Base-by-base conservation (phyloP, 2,797 vertebrate species). In the Lepidocolaptes lacrymiger region DNA sequence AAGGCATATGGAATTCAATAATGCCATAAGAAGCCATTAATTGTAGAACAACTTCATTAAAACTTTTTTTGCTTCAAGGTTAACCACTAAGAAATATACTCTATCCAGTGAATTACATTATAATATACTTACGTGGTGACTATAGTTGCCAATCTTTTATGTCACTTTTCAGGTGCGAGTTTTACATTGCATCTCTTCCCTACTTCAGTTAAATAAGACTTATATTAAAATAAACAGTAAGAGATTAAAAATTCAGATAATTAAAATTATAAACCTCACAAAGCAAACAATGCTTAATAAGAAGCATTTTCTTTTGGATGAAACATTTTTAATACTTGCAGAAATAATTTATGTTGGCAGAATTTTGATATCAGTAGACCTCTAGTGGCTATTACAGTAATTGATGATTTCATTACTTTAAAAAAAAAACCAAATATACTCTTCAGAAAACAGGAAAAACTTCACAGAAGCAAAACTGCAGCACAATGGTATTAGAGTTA, bases 341-440 rank as follows among this genome's bases (percentile, higher is more conserved):
- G 69, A 96, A 95, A 95, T 84, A 87, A 95, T 95, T 74, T 46
- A 89, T 72, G 39, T 78, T 97, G 90, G 82, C 74, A 87, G 85
- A 98, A 96, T 97, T 96, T 94, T 97, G 97, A 91, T 96, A 98
- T 91, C 91, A 96, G 97, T 97, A 96, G 98, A 98, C 98, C 97
- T 97, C 98, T 98, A 98, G 98, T 98, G 98, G 97, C 81, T 97
- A 96, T 93, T 95, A 96, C 55, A 95, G 95, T 97, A 96, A 97
- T 23, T 96, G 94, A 72, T 93, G 56, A 94, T 80, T 95, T 88
- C 61, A 39, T 74, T 93, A 51, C 39, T 64, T 58, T 85, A 56
- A 52, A 52, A 56, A 68, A 77, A 67, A 82, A 56, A 56, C 62
- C 8, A 64, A 76, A 46, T 69, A 39, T 12, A 61, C 43, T 75